These are phyloP conservation scores for Cataglyphis livida DNA, from an alignment of 2,888 invertebrate genomes.

Conservation along the genomic window DNA sequence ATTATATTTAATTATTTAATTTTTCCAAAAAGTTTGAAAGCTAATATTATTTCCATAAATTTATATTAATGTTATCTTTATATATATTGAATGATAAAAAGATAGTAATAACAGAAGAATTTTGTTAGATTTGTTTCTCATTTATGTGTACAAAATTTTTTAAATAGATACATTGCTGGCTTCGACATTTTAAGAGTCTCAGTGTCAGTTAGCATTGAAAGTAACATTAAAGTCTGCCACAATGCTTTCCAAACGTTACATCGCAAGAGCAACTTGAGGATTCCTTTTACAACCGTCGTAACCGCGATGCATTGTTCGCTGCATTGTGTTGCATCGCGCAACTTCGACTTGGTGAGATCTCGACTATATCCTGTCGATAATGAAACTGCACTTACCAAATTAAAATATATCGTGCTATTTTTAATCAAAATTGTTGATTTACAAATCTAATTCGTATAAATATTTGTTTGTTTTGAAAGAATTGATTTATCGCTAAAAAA, in stretches of 20 bases:
- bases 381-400: background rate
- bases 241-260: background rate
- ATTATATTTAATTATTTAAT: constrained; percentile 31
- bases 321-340: background rate
- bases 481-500: background rate
- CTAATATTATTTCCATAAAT: constrained; percentile 3
- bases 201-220: background rate
- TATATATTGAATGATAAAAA: background rate
- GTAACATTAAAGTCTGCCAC: constrained; percentile 9
- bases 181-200: background rate
- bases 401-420: background rate
- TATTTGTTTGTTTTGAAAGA: background rate
- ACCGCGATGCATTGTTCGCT: constrained; percentile 19
- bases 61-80: background rate
- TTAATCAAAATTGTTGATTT: background rate
- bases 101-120: background rate
- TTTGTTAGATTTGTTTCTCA: background rate
- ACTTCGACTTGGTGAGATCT: background rate
- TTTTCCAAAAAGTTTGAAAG: constrained; percentile 4
- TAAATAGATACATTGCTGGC: background rate
- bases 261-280: constrained; percentile 9
- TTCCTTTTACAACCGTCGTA: background rate
- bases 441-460: background rate
- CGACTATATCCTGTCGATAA: constrained; percentile 11
- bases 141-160: background rate